Conservation (phyloP, 2,888 invertebrate genomes). For the Lysandra bellargus region DNA sequence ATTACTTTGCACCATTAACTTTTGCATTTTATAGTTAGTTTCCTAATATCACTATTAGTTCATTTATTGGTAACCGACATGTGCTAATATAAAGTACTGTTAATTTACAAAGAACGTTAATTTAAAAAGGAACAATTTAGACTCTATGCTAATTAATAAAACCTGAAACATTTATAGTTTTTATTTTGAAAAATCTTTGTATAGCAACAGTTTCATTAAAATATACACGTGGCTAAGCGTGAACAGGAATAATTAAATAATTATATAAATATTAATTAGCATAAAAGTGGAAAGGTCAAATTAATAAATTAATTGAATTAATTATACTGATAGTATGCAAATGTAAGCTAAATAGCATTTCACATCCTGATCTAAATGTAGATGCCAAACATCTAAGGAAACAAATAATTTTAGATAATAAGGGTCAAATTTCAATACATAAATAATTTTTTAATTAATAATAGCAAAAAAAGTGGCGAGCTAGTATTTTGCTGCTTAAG, state of each 20-base stretch:
- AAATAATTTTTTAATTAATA: neutral
- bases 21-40: neutral
- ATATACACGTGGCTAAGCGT: neutral
- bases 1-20: neutral
- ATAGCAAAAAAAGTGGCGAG: neutral
- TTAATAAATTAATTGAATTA: slow-evolving; percentile 24
- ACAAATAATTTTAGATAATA: neutral
- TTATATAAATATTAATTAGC: slow-evolving; percentile 13
- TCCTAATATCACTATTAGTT: neutral
- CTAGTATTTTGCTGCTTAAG: too few relatives aligned
- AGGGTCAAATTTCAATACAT: neutral
- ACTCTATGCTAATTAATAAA: neutral
- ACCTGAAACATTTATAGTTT: neutral
- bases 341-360: neutral
- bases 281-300: slow-evolving; percentile 24
- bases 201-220: neutral
- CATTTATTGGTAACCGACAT: neutral
- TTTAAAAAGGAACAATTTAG: neutral
- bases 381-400: neutral
- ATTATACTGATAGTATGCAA: slow-evolving; percentile 16
- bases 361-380: neutral
- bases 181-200: neutral
- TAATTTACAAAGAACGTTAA: neutral
- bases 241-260: slow-evolving; percentile 12
- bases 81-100: neutral